A percentile compares a stretch with the other conserved stretches of the same genome.
phyloP scores from a whole-genome alignment of 2,113 vertebrate species.

The Marmota monax region DNA sequence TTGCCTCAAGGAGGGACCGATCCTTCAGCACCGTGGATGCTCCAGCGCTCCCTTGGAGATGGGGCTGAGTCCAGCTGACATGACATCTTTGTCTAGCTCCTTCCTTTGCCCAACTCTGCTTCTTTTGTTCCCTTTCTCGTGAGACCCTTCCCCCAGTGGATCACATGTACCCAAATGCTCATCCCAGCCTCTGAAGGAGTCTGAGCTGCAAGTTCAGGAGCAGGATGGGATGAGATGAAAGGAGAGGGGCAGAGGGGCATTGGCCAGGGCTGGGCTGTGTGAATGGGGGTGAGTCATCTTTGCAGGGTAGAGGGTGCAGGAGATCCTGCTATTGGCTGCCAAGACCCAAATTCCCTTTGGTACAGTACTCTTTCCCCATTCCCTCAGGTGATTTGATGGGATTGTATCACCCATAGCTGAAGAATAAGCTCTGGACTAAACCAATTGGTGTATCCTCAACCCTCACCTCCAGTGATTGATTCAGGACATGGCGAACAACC shows the following conservation, averaged over 20 bases:
- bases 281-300: background rate
- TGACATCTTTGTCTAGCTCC: background rate
- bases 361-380: background rate
- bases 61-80: background rate
- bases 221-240: background rate
- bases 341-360: background rate
- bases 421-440: background rate
- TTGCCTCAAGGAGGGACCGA: background rate
- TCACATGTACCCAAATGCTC: background rate
- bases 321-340: background rate
- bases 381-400: background rate
- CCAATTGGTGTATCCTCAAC: background rate
- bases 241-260: background rate
- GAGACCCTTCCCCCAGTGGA: background rate
- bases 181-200: background rate
- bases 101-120: background rate
- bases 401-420: background rate
- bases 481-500: background rate
- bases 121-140: background rate
- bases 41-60: background rate
- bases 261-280: background rate
- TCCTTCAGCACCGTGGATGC: fast-evolving
- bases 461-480: background rate
- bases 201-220: background rate
- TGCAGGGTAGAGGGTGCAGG: background rate